Evolutionary conservation across 2,888 invertebrate genomes (phyloP).

Genomic region (Psococerastis gibbosa): DNA sequence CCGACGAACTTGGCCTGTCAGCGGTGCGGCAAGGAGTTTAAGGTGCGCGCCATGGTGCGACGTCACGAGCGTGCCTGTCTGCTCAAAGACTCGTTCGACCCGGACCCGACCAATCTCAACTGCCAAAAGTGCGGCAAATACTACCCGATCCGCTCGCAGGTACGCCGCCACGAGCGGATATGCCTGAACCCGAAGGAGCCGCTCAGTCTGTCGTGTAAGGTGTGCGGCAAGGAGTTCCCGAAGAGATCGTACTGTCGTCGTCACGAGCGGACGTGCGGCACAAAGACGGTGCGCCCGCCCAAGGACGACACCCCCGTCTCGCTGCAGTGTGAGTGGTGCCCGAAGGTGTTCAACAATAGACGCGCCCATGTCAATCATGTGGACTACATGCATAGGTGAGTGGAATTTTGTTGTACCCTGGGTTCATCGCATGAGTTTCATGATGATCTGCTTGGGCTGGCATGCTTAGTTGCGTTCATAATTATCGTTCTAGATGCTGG

Average conservation of each 20-base stretch:
- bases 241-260: slow-evolving; percentile 5
- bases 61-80: slow-evolving; percentile 3
- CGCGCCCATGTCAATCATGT: slow-evolving; percentile 1
- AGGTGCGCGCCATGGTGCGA: background rate
- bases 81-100: slow-evolving; percentile 1
- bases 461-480: no score
- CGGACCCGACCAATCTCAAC: slow-evolving; percentile 7
- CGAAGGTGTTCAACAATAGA: slow-evolving; percentile 3
- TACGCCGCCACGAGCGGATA: background rate
- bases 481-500: no score
- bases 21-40: slow-evolving; percentile 6
- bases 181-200: slow-evolving; percentile 3
- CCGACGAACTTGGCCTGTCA: slow-evolving; percentile 4
- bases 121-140: slow-evolving; percentile 10
- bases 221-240: slow-evolving; percentile 8
- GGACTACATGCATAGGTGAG: slow-evolving; percentile 6
- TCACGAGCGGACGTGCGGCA: slow-evolving; percentile 8
- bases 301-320: background rate
- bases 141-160: slow-evolving; percentile 3
- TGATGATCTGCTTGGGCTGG: no score
- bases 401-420: no score
- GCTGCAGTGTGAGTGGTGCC: slow-evolving; percentile 6
- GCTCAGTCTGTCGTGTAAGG: slow-evolving; percentile 2
- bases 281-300: slow-evolving; percentile 3
- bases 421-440: no score